Evolutionary conservation across 2,113 vertebrate genomes (phyloP).

Genomic region (Grantiella picta): DNA sequence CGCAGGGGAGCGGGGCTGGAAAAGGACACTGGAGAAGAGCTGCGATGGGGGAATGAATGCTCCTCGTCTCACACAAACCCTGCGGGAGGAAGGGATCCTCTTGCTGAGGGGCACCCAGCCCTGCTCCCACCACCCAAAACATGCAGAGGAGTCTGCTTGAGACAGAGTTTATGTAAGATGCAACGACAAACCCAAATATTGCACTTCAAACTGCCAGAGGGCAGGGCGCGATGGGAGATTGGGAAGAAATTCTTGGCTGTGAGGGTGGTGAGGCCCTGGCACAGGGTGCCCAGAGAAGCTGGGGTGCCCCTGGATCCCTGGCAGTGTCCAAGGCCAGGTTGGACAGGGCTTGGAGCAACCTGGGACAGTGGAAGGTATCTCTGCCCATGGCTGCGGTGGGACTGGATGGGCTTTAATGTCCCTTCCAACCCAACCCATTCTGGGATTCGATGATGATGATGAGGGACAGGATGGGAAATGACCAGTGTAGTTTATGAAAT

Average conservation of each 20-base stretch:
- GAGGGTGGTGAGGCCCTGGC: fast-evolving
- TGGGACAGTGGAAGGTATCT: fast-evolving
- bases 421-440: background rate
- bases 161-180: background rate
- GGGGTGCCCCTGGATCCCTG: background rate
- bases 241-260: fast-evolving
- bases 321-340: fast-evolving
- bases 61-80: fast-evolving
- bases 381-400: background rate
- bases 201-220: background rate
- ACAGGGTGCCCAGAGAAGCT: background rate
- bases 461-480: background rate
- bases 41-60: fast-evolving
- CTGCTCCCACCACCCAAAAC: background rate
- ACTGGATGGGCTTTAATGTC: background rate
- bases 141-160: fast-evolving
- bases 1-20: fast-evolving
- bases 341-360: fast-evolving
- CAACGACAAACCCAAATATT: fast-evolving
- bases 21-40: fast-evolving
- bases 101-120: background rate
- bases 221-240: background rate
- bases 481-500: fast-evolving
- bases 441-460: background rate
- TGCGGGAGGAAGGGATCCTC: background rate